phyloP scores from a whole-genome alignment of 2,888 invertebrate genomes.

The Quadroppia sp. region DNA sequence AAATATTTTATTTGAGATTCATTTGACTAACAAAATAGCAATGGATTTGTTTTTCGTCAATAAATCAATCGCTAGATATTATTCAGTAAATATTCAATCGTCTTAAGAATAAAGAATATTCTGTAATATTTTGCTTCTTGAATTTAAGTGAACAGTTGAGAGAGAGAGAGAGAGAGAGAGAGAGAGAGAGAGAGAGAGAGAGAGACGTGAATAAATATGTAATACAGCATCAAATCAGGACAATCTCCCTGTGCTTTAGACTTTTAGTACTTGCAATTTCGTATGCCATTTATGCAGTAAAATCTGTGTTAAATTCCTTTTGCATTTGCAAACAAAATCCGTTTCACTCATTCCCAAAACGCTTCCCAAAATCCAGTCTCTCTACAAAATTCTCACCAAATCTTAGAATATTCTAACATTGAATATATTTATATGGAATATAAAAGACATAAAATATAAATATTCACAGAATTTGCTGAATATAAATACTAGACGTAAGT shows the following conservation, averaged over 20 bases:
- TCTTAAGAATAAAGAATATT: not conserved
- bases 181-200: not conserved
- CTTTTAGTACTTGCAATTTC: constrained; percentile 24
- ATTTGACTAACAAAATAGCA: constrained; percentile 16
- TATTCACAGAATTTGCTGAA: constrained; percentile 32
- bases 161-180: not conserved
- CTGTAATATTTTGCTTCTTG: not conserved
- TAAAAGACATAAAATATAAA: constrained; percentile 40
- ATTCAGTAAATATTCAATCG: not conserved
- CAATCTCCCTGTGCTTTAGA: constrained; percentile 28
- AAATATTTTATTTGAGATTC: too few species aligned
- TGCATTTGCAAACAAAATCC: constrained; percentile 34
- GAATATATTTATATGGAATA: not conserved
- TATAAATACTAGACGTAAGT: constrained; percentile 2
- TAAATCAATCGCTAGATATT: not conserved
- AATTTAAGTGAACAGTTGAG: too few species aligned
- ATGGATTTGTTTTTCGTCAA: constrained; percentile 13
- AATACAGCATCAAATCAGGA: constrained; percentile 35
- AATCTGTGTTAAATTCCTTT: constrained; percentile 28
- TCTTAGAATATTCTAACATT: not conserved
- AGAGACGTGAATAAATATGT: constrained; percentile 32
- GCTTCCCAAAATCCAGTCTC: constrained; percentile 12
- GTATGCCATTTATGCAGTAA: constrained; percentile 30
- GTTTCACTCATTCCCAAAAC: constrained; percentile 33
- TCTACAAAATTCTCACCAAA: constrained; percentile 30